Conservation (phyloP, 2,113 vertebrate species). For the Cebidichthys violaceus region DNA sequence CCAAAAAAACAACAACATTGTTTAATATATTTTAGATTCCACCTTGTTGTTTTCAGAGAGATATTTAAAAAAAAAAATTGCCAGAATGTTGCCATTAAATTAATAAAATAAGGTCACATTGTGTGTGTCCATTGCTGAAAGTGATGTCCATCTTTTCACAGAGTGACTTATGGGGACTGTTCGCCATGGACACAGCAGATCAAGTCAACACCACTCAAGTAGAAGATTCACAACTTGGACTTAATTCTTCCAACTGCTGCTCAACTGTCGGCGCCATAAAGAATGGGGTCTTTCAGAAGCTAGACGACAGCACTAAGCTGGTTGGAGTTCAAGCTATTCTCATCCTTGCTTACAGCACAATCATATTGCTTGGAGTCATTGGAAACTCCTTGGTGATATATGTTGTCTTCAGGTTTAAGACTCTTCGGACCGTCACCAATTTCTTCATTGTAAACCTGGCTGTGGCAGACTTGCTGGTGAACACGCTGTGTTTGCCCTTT, state of each 20-base stretch:
- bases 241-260: slow-evolving; percentile 66
- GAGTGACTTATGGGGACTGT: slow-evolving; percentile 70
- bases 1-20: neutral
- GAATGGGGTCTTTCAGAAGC: slow-evolving; percentile 57
- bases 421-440: slow-evolving; percentile 93
- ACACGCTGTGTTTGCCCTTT: slow-evolving; percentile 92
- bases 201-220: slow-evolving; percentile 83
- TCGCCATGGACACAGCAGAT: slow-evolving; percentile 73
- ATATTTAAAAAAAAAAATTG: neutral
- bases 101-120: neutral
- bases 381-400: slow-evolving; percentile 96
- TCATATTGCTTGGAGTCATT: slow-evolving; percentile 92
- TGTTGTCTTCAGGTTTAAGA: slow-evolving; percentile 92
- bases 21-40: neutral
- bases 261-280: neutral
- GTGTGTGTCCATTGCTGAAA: neutral
- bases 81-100: neutral
- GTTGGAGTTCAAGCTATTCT: slow-evolving; percentile 90
- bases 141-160: slow-evolving; percentile 43
- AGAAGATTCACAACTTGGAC: slow-evolving; percentile 30
- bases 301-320: slow-evolving; percentile 91
- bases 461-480: slow-evolving; percentile 92
- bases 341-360: slow-evolving; percentile 92
- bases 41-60: neutral
- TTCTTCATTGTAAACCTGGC: slow-evolving; percentile 96